These are phyloP conservation scores for Tridacna crocea DNA, from an alignment of 2,888 invertebrate species.

Conservation along the genomic window DNA sequence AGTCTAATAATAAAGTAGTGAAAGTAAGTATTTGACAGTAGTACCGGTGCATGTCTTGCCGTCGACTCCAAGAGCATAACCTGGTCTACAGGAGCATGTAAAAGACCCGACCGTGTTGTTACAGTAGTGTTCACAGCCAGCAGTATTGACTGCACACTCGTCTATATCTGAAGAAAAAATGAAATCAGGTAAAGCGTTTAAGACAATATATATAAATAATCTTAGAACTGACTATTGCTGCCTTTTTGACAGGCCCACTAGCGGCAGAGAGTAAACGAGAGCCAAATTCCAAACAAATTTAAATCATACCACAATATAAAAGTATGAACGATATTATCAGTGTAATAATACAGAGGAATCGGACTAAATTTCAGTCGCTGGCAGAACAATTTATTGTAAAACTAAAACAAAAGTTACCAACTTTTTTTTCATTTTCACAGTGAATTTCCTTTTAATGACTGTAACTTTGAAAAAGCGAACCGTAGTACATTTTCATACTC, in stretches of 20 bases:
- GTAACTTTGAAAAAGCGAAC: too few species aligned
- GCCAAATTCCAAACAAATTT: not conserved
- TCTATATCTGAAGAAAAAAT: constrained; percentile 1
- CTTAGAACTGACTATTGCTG: not conserved
- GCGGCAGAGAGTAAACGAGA: not conserved
- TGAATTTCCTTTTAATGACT: too few species aligned
- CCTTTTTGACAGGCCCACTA: not conserved
- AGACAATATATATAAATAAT: not conserved
- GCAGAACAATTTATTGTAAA: too few species aligned
- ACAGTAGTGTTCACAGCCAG: constrained; percentile 9
- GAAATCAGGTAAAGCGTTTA: not conserved
- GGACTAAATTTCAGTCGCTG: too few species aligned
- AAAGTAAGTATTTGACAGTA: not conserved
- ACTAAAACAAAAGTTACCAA: too few species aligned
- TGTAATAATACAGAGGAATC: too few species aligned
- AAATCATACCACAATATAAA: too few species aligned
- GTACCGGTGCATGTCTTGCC: constrained; percentile 11
- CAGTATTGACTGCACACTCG: constrained; percentile 10
- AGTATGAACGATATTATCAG: too few species aligned
- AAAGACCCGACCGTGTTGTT: constrained; percentile 4
- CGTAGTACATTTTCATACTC: too few species aligned
- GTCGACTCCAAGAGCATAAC: not conserved
- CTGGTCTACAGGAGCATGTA: constrained; percentile 3
- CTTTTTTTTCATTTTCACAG: too few species aligned
- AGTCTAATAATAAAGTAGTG: too few species aligned